phyloP scores from a whole-genome alignment of 2,888 invertebrate genomes.

The Autographa pulchrina region DNA sequence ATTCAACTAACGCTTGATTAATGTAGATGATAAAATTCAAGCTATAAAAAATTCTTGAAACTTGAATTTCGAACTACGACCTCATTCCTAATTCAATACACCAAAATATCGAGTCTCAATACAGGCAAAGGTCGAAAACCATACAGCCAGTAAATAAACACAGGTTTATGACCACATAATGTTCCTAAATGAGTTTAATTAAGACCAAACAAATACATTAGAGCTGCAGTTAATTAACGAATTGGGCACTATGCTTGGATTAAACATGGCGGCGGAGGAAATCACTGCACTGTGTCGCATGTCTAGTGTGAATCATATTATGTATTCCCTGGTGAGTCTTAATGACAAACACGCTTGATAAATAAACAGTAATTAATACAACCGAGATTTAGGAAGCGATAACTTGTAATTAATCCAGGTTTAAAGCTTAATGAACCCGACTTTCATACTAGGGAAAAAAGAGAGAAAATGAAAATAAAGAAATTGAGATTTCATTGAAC shows the following conservation, averaged over 20 bases:
- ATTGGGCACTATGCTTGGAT: not conserved
- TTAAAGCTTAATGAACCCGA: no score
- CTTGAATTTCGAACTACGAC: no score
- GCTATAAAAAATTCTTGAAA: no score
- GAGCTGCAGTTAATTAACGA: not conserved
- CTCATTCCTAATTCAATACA: no score
- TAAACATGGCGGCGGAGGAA: not conserved
- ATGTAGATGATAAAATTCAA: no score
- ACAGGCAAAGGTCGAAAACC: not conserved
- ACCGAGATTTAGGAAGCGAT: not conserved
- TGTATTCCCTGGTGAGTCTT: not conserved
- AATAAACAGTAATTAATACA: not conserved
- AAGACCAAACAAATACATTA: conserved; percentile 1
- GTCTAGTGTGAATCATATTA: not conserved
- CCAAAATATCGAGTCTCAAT: no score
- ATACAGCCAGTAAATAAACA: not conserved
- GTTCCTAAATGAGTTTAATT: not conserved
- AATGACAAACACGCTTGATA: not conserved
- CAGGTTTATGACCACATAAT: not conserved
- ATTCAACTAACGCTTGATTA: no score
- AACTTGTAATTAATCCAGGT: not conserved
- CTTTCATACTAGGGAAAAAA: no score
- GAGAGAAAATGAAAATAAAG: no score
- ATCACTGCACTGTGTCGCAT: not conserved
- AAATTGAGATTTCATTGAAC: no score